These are phyloP conservation scores for Mizuhopecten yessoensis DNA, from an alignment of 1,140 invertebrate species.

Conservation along the genomic window DNA sequence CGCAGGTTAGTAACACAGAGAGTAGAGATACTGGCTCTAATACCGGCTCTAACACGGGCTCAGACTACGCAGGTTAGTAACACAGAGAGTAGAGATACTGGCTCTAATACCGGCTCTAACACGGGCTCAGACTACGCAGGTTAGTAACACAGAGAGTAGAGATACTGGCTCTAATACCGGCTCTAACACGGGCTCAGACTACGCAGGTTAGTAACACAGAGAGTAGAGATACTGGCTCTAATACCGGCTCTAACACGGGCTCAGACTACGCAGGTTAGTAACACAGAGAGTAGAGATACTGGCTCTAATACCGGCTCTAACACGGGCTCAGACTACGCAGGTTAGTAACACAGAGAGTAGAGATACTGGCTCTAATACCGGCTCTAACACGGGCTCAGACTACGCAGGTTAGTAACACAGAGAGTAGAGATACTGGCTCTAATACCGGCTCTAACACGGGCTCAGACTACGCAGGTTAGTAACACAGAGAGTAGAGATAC, in stretches of 20 bases:
- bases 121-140: neutral
- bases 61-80: neutral
- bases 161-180: neutral
- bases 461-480: neutral
- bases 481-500: constrained; percentile 64
- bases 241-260: neutral
- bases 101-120: neutral
- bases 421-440: no score
- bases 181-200: neutral
- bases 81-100: no score
- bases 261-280: neutral
- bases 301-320: constrained; percentile 50
- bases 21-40: no score
- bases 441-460: neutral
- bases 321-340: constrained; percentile 48
- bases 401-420: no score
- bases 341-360: neutral
- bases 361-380: neutral
- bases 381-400: neutral
- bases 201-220: neutral
- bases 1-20: neutral
- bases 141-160: neutral
- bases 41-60: no score
- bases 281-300: constrained; percentile 63
- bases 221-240: no score